Conservation (phyloP, 2,113 vertebrate genomes). For the Apaloderma vittatum region DNA sequence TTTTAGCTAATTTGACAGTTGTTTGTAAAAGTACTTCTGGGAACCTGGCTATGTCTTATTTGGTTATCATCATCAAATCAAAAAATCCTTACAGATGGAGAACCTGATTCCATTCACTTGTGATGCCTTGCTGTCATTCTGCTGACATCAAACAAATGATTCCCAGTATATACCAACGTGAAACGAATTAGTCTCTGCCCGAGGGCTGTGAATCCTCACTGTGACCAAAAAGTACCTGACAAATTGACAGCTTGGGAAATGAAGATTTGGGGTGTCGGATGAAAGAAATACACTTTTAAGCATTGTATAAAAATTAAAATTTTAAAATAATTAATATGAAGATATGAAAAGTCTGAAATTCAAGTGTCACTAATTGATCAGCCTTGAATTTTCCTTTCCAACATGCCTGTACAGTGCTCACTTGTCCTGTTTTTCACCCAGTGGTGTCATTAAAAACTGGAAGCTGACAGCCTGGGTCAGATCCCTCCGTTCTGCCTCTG, state of each 20-base stretch:
- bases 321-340: not conserved
- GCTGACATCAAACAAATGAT: not conserved
- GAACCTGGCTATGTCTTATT: not conserved
- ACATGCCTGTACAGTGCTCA: not conserved
- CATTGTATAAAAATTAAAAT: not conserved
- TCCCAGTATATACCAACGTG: not conserved
- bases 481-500: slow-evolving; percentile 26
- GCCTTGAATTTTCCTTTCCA: not conserved
- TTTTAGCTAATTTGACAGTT: not conserved
- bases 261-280: not conserved
- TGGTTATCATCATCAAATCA: not conserved
- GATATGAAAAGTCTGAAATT: not conserved
- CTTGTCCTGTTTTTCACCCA: not conserved
- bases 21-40: not conserved
- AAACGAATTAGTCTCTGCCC: not conserved
- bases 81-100: not conserved
- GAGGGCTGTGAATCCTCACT: not conserved
- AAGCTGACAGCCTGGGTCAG: slow-evolving; percentile 8
- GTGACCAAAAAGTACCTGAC: not conserved
- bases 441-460: not conserved
- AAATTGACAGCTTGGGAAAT: not conserved
- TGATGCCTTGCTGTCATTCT: not conserved
- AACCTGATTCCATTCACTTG: not conserved
- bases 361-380: not conserved
- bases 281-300: not conserved